Conservation (phyloP, 2,888 invertebrate species). For the Onchidella celtica region DNA sequence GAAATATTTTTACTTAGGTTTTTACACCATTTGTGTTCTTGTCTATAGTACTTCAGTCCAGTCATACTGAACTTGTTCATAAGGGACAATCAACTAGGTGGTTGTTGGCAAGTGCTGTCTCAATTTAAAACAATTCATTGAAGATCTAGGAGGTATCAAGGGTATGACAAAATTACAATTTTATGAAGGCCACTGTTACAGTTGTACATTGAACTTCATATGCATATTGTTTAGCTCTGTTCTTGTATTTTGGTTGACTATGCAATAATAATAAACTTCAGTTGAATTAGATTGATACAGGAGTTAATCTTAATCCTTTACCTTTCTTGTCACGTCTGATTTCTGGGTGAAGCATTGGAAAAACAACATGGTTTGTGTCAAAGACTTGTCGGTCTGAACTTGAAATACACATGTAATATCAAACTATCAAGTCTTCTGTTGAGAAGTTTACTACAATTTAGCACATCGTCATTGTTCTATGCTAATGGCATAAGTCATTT, state of each 20-base stretch:
- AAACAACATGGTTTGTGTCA: too few relatives aligned
- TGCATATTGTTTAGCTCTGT: constrained; percentile 44
- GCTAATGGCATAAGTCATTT: too few relatives aligned
- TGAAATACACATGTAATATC: too few relatives aligned
- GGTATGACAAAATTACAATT: not conserved
- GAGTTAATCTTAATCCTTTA: not conserved
- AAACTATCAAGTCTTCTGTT: too few relatives aligned
- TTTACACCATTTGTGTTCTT: constrained; percentile 29
- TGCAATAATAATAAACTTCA: constrained; percentile 45
- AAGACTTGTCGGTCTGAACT: too few relatives aligned
- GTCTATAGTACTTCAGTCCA: not conserved
- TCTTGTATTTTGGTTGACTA: constrained; percentile 43
- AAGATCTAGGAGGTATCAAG: not conserved
- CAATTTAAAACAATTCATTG: not conserved
- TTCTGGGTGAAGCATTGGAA: too few relatives aligned
- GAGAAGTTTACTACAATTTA: too few relatives aligned
- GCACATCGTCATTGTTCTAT: too few relatives aligned
- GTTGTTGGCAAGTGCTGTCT: constrained; percentile 11
- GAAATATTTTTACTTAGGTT: not conserved
- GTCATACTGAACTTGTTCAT: not conserved
- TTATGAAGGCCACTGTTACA: constrained; percentile 16
- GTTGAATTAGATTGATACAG: constrained; percentile 36
- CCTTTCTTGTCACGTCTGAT: too few relatives aligned
- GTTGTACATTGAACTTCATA: constrained; percentile 23
- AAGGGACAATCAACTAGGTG: not conserved